Evolutionary conservation across 2,888 invertebrate genomes (phyloP).

Genomic region (Troilus luridus): DNA sequence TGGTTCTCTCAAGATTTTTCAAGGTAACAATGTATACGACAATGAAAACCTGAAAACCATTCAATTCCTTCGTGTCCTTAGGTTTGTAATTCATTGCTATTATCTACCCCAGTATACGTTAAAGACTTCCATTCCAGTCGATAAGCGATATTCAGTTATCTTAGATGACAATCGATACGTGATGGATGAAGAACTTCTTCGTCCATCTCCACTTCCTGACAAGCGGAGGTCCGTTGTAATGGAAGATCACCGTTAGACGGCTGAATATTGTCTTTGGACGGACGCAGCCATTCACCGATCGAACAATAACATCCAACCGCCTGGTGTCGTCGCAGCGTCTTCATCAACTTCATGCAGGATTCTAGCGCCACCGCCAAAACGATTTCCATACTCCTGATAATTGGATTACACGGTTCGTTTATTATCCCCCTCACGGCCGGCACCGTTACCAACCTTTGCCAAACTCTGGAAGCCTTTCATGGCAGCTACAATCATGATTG

Average conservation of each 20-base stretch:
- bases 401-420: constrained; percentile 38
- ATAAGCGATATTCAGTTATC: constrained; percentile 3
- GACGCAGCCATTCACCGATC: constrained; percentile 1
- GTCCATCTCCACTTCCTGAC: constrained; percentile 10
- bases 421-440: background rate
- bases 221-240: constrained; percentile 29
- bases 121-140: background rate
- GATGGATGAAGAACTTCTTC: background rate
- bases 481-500: constrained; percentile 4
- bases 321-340: background rate
- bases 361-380: constrained; percentile 43
- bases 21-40: background rate
- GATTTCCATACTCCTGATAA: constrained; percentile 43
- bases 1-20: background rate
- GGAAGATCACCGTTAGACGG: constrained; percentile 32
- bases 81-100: background rate
- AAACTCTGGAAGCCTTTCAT: background rate
- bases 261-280: constrained; percentile 31
- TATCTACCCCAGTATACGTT: background rate
- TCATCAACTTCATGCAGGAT: constrained; percentile 39
- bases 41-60: background rate
- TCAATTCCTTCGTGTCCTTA: background rate
- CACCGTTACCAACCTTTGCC: constrained; percentile 28
- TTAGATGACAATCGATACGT: background rate
- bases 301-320: constrained; percentile 11